Base-by-base conservation (phyloP, 2,113 vertebrate genomes). In the Rhabdornis inornatus region DNA sequence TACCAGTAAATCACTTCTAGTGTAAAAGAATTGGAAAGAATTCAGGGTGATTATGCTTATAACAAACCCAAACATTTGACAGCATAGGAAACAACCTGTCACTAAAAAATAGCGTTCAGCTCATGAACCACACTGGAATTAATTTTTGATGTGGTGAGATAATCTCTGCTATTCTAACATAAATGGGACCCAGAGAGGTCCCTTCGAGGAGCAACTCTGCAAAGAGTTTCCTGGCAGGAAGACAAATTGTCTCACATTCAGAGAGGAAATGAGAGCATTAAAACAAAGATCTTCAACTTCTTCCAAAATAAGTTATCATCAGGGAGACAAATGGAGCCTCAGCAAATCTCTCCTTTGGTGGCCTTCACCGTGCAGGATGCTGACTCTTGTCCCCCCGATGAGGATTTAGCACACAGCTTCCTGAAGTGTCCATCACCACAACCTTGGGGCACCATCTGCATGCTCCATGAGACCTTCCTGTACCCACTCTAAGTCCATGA, bases 251-350 rank as follows among this genome's bases (percentile, higher is more conserved):
- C 90, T 88, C 86, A 83, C 61, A 23, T 78, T 89, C 89, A 89
- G 83, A 96, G 92, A 93, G 94, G 90, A 97, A 96, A 87, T 89
- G 80, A 95, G 69, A 95, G 52, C 93, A 94, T 88, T 95, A 89
- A 90, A 96, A 92, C 0, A 40, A 90, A 87, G 76, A 81, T 71
- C 89, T 42, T 83, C 61, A 70, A n/a, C 65, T 64, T 83, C 71
- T 95, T 72, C 72, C 90, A 93, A 92, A 95, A 79, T 49, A 94
- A 94, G 65, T 96, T 95, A 93, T 88, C 84, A 87, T 37, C 37
- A 11, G 37, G 63, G 83, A 96, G 88, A 87, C 49, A 88, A 94
- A 70, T 1, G 3, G 23, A 89, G 31, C 20, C 71, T 90, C 88
- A 95, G 79, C 90, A 80, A 83, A 93, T 78, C 40, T 90, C 60